A percentile compares a stretch with the other conserved stretches of the same genome.
phyloP scores from a whole-genome alignment of 2,888 invertebrate species.

The Aleiodes testaceus region DNA sequence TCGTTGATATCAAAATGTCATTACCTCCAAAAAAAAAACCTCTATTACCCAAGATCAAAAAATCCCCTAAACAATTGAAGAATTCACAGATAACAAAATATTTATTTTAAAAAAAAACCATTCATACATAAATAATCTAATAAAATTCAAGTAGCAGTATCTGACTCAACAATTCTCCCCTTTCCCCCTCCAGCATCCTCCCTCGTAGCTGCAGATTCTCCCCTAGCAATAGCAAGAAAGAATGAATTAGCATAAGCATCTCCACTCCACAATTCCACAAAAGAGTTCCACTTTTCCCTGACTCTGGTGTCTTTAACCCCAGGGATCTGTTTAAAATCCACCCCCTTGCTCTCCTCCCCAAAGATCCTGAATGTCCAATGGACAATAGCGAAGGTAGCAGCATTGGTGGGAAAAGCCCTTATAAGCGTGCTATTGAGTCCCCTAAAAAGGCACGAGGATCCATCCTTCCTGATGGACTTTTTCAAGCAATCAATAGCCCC shows the following conservation, averaged over 20 bases:
- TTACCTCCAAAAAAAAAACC: too few relatives aligned
- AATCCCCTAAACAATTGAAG: not conserved
- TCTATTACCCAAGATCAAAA: not conserved
- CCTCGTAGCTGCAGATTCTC: not conserved
- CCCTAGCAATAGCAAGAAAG: not conserved
- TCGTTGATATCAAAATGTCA: constrained; percentile 5
- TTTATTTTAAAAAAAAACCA: constrained; percentile 16
- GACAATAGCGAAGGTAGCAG: constrained; percentile 92
- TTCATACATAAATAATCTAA: constrained; percentile 9
- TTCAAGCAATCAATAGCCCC: constrained; percentile 84
- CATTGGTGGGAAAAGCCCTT: constrained; percentile 94
- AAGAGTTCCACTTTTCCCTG: constrained; percentile 40
- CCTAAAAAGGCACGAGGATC: constrained; percentile 81
- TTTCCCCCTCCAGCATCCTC: not conserved
- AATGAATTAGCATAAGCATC: constrained; percentile 7
- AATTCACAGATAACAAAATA: not conserved
- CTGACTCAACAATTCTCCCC: constrained; percentile 17
- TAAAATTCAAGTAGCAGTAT: constrained; percentile 5
- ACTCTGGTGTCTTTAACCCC: not conserved
- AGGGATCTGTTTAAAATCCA: not conserved
- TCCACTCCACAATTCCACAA: constrained; percentile 23
- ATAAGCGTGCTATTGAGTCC: constrained; percentile 86
- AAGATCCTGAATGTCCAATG: constrained; percentile 82
- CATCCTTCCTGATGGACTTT: constrained; percentile 82
- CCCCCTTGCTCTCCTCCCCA: constrained; percentile 49